These are phyloP conservation scores for Bovichtus diacanthus DNA, from an alignment of 2,797 vertebrate species.

Conservation along the genomic window DNA sequence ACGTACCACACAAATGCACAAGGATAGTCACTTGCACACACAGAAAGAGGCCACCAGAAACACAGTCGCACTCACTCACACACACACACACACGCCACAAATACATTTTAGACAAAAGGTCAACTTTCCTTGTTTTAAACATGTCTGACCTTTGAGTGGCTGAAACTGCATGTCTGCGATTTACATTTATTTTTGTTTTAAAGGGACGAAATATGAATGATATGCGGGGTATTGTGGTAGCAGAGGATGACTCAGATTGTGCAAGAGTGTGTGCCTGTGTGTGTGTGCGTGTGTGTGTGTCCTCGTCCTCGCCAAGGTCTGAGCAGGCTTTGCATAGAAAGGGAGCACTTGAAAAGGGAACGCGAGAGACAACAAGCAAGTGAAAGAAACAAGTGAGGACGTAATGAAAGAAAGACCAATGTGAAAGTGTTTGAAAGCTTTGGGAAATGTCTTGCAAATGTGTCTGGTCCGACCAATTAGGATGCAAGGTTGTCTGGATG, in stretches of 20 bases:
- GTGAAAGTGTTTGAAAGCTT: conserved; percentile 37
- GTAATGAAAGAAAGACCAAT: conserved; percentile 14
- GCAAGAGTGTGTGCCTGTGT: background rate
- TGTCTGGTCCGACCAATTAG: conserved; percentile 16
- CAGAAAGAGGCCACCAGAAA: background rate
- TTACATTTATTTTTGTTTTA: conserved; percentile 50
- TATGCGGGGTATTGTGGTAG: conserved; percentile 26
- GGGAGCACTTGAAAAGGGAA: conserved; percentile 40
- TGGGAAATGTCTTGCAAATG: background rate
- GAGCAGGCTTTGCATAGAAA: conserved; percentile 41
- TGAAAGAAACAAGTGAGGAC: conserved; percentile 4
- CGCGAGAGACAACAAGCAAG: conserved; percentile 24
- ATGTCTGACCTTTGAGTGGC: conserved; percentile 52
- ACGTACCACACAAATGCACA: background rate
- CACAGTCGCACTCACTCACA: background rate
- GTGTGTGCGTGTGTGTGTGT: background rate
- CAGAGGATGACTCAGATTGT: conserved; percentile 31
- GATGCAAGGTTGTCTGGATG: background rate
- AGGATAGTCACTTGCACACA: background rate
- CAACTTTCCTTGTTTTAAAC: conserved; percentile 40
- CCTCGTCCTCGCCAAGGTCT: conserved; percentile 31
- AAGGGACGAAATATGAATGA: conserved; percentile 54
- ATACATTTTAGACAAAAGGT: conserved; percentile 51
- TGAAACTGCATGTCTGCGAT: conserved; percentile 2
- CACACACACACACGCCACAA: background rate